These are phyloP conservation scores for Mico argentatus DNA, from an alignment of 2,797 vertebrate species.

Conservation along the genomic window DNA sequence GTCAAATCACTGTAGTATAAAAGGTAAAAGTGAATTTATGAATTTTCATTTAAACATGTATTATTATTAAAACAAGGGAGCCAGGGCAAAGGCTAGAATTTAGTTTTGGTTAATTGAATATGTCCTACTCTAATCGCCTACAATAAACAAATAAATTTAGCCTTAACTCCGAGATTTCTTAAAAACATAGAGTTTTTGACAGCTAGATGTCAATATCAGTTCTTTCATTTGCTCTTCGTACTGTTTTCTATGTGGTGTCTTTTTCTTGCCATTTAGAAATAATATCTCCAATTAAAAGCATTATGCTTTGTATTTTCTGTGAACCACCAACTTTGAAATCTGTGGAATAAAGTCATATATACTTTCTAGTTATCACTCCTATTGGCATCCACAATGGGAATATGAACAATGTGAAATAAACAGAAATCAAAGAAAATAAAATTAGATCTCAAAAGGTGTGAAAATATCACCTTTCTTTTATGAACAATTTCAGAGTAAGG, in stretches of 20 bases:
- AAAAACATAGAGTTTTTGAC: not conserved
- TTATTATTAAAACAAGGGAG: slow-evolving; percentile 2
- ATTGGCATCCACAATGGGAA: not conserved
- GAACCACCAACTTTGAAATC: slow-evolving; percentile 5
- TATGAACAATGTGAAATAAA: slow-evolving; percentile 38
- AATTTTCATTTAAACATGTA: not conserved
- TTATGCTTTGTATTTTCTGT: slow-evolving; percentile 14
- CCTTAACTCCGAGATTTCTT: not conserved
- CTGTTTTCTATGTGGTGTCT: not conserved
- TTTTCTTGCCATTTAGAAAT: slow-evolving; percentile 20
- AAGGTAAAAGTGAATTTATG: not conserved
- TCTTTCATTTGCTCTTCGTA: not conserved
- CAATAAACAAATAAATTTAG: not conserved
- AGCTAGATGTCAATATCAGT: not conserved
- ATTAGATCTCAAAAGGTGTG: not conserved
- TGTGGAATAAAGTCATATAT: not conserved
- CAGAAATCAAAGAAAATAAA: slow-evolving; percentile 36
- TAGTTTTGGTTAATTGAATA: not conserved
- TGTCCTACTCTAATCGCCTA: not conserved
- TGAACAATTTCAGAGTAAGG: slow-evolving; percentile 7
- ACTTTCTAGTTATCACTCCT: not conserved
- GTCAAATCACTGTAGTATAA: not conserved
- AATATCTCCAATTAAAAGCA: not conserved
- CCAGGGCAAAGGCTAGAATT: not conserved
- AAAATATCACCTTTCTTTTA: slow-evolving; percentile 16